These are phyloP conservation scores for Cyclina sinensis DNA, from an alignment of 1,140 invertebrate species.

Conservation along the genomic window DNA sequence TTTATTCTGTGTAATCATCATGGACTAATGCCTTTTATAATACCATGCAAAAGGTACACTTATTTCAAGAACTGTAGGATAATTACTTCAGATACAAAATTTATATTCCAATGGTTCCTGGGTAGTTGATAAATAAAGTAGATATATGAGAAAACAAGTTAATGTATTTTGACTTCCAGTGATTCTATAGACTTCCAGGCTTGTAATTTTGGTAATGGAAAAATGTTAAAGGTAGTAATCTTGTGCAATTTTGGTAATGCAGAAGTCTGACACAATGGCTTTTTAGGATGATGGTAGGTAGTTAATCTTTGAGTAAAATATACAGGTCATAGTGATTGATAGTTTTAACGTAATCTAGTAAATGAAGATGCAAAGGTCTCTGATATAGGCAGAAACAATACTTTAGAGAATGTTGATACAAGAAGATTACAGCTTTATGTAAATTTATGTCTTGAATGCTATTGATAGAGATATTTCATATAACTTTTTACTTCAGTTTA, in stretches of 20 bases:
- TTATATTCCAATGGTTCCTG: neutral
- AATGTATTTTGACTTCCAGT: neutral
- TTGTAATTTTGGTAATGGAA: slow-evolving; percentile 29
- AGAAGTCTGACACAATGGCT: neutral
- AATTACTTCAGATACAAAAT: too few relatives aligned
- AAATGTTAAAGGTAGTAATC: neutral
- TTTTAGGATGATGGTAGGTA: neutral
- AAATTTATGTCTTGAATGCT: too few relatives aligned
- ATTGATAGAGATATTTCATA: too few relatives aligned
- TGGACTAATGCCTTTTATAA: too few relatives aligned
- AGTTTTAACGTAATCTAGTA: neutral
- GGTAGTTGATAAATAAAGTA: neutral
- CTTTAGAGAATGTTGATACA: neutral
- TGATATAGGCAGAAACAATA: neutral
- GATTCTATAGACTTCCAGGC: neutral
- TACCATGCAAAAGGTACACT: too few relatives aligned
- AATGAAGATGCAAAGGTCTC: neutral
- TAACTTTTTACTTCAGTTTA: too few relatives aligned
- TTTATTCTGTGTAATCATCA: too few relatives aligned
- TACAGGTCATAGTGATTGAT: neutral
- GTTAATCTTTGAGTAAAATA: slow-evolving; percentile 13
- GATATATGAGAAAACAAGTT: neutral
- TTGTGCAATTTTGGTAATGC: slow-evolving; percentile 13
- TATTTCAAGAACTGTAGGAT: too few relatives aligned
- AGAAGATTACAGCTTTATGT: too few relatives aligned